These are phyloP conservation scores for Macaria liturata DNA, from an alignment of 2,888 invertebrate genomes.

Conservation along the genomic window DNA sequence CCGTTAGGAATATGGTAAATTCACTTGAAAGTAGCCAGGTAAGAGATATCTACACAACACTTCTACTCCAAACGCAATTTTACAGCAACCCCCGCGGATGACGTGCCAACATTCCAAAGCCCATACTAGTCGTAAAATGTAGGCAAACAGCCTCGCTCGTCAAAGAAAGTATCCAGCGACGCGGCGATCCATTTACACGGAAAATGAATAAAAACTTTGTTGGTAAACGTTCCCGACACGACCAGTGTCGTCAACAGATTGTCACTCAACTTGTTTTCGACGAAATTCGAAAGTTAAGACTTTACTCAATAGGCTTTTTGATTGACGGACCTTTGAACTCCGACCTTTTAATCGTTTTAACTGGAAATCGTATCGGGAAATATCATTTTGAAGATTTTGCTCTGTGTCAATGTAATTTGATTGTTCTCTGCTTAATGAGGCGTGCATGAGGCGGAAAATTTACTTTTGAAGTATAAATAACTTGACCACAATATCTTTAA, in stretches of 20 bases:
- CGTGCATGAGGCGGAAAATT: no score
- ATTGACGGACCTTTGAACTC: constrained; percentile 19
- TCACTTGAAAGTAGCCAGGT: no score
- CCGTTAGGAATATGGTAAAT: no score
- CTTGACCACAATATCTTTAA: no score
- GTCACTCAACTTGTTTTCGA: constrained; percentile 32
- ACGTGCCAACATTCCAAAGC: no score
- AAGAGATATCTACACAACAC: no score
- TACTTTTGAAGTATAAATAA: no score
- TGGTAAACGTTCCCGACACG: constrained; percentile 39
- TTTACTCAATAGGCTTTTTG: constrained; percentile 25
- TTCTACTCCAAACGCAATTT: no score
- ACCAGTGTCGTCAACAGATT: constrained; percentile 42
- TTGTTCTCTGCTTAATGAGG: no score
- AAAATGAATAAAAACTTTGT: constrained; percentile 52
- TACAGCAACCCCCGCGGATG: no score
- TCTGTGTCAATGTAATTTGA: no score
- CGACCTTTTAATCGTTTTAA: constrained; percentile 1
- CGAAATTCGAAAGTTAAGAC: constrained; percentile 20
- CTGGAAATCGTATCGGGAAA: not conserved
- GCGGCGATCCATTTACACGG: constrained; percentile 54
- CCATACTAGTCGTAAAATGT: constrained; percentile 13
- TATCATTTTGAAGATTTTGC: not conserved
- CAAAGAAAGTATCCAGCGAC: constrained; percentile 54
- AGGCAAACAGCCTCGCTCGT: constrained; percentile 42